Evolutionary conservation across 2,797 vertebrate species (phyloP), one percentile per base, ranked within the genome.

Genomic region (Hemibagrus guttatus): DNA sequence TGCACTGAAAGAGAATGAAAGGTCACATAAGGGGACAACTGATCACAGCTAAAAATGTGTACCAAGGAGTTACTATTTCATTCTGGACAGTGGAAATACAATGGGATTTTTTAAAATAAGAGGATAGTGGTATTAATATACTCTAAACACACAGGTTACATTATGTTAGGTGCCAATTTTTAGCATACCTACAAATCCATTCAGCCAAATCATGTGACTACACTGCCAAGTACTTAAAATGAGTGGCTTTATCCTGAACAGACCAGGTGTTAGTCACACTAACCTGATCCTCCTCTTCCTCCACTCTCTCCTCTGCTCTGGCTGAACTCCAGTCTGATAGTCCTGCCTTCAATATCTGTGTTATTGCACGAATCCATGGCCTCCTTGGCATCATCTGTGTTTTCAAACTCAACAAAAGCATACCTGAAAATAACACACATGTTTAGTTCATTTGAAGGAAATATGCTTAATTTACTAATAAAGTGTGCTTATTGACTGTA

Each of bases 391-490:
- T 99, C 98, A 23, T 99, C 97, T 5, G 88, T 1, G 4, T 90
- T 97, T 72, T 97, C 93, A 87, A 99, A 99, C 85, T 99, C 97
- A 84, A 99, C 88, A 88, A 98, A 99, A 0, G 98, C 98, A 88
- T 95, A 99, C 66, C 98, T 99, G 19, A 13, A 14, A 28, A 54
- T 85, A 0, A 26, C 0, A 13, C 84, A 14, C 86, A 1, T 0
- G 0, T 23, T 35, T 19, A 39, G 1, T 6, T 63, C 12, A 26
- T 23, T 14, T 39, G 12, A 14, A 23, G 8, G 42, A 42, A 80
- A 46, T n/a, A 21, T 13, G 1, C 7, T 11, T 63, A 3, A 63
- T 19, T 39, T 23, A 19, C 4, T 52, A 19, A 42, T 14, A 64
- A 39, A 5, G 6, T 21, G 26, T 21, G 49, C 6, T 54, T 21